Base-by-base conservation (phyloP, 2,113 vertebrate species). In the Bos javanicus region DNA sequence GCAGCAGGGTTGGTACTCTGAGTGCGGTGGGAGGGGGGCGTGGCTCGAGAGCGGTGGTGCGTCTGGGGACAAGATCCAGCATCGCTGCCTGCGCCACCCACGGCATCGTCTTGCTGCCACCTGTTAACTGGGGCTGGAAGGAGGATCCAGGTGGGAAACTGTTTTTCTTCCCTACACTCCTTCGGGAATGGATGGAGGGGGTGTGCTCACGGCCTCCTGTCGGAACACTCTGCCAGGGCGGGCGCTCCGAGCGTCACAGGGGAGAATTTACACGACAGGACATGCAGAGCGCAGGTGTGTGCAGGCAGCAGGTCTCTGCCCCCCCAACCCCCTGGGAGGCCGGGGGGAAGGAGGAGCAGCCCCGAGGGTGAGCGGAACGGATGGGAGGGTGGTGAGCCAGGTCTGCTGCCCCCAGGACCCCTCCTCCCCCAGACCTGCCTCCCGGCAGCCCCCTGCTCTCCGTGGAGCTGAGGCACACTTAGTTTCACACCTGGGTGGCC, bases 11-110 rank as follows among this genome's bases (percentile, higher is more conserved):
- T 50, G 33, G 84, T 3, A 1, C 74, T 57, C n/a, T 0, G 23
- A 11, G 6, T 3, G 36, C 0, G 6, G 28, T 0, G 4, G 16
- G 52, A n/a, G 62, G 33, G 8, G 5, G 1, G 36, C 7, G 11
- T 0, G 7, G 56, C 3, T 7, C 7, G 0, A 0, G 23, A 33
- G 78, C 13, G n/a, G 23, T 2, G 67, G 12, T 0, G 10, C 48
- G 48, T 28, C 25, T 50, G 1, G 2, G 33, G 56, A 9, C 43
- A 9, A 2, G 43, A n/a, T 2, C 43, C 5, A 1, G 60, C 48
- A 1, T 9, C 17, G 0, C 39, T 3, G 7, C 11, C 46, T 2
- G 5, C 2, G 26, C 36, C 1, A 8, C 50, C 23, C 26, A 0
- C 1, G 0, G 1, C 30, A 13, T 1, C 15, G 23, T 33, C 2